Evolutionary conservation across 1,140 invertebrate genomes (phyloP).

Genomic region (Heliothis virescens): DNA sequence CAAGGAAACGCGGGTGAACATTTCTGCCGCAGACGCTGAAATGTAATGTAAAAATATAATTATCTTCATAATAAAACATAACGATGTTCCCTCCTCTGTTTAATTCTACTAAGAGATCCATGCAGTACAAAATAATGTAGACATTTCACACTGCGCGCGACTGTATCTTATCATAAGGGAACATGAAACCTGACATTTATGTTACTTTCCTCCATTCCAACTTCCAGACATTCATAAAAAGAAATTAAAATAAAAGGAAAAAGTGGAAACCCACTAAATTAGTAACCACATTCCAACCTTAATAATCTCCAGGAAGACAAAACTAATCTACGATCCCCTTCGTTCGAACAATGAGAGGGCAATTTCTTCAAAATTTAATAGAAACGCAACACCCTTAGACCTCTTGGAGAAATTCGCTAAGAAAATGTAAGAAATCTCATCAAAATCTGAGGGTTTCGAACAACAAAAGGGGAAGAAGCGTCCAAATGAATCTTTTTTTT

Average conservation of each 20-base stretch:
- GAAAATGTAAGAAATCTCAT: conserved; percentile 47
- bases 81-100: no score
- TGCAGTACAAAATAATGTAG: no score
- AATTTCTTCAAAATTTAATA: conserved; percentile 45
- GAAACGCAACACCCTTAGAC: conserved; percentile 26
- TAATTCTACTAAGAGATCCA: no score
- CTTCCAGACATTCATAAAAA: conserved; percentile 1
- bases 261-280: conserved; percentile 29
- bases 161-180: neutral
- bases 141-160: no score
- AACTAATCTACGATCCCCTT: conserved; percentile 41
- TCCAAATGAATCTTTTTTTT: conserved; percentile 36
- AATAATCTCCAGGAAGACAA: conserved; percentile 41
- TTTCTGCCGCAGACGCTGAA: no score
- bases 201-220: neutral
- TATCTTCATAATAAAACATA: no score
- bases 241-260: conserved; percentile 6
- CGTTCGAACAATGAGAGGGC: conserved; percentile 36
- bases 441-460: conserved; percentile 25
- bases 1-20: no score
- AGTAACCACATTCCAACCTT: conserved; percentile 40
- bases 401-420: conserved; percentile 35
- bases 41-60: no score
- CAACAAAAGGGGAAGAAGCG: conserved; percentile 36
- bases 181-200: conserved; percentile 7